phyloP scores from a whole-genome alignment of 2,797 vertebrate genomes.

The Synaphobranchus kaupii region DNA sequence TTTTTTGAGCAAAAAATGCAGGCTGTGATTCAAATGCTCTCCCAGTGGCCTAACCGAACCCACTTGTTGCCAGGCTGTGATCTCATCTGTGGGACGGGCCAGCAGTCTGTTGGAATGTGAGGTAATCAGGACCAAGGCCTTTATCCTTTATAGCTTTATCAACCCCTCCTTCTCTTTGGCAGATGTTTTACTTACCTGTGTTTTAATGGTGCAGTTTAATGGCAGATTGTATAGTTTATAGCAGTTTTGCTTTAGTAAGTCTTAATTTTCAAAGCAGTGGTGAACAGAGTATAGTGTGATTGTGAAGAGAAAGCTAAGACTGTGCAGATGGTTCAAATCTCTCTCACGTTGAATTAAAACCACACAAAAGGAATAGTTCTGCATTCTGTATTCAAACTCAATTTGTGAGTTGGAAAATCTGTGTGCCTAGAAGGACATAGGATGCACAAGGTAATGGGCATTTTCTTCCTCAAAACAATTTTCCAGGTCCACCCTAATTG shows the following conservation, averaged over 20 bases:
- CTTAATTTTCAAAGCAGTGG: neutral
- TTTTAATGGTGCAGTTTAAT: neutral
- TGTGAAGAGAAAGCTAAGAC: neutral
- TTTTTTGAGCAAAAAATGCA: neutral
- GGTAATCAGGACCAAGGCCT: neutral
- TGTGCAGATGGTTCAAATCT: neutral
- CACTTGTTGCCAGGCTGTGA: neutral
- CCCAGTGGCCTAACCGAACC: neutral
- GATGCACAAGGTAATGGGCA: neutral
- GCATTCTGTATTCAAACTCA: neutral
- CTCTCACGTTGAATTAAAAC: neutral
- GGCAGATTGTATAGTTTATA: neutral
- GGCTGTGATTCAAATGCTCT: neutral
- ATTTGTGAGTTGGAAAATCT: neutral
- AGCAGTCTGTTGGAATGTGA: neutral
- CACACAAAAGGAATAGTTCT: neutral
- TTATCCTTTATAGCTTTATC: neutral
- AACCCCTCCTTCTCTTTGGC: neutral
- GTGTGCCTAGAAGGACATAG: neutral
- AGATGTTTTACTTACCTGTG: neutral
- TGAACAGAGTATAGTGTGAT: neutral
- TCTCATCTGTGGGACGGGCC: conserved; percentile 6
- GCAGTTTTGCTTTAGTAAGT: neutral
- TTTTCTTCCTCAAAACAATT: neutral
- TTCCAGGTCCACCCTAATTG: neutral